Evolutionary conservation across 2,113 vertebrate species (phyloP).

Genomic region (Aspidoscelis tigris): DNA sequence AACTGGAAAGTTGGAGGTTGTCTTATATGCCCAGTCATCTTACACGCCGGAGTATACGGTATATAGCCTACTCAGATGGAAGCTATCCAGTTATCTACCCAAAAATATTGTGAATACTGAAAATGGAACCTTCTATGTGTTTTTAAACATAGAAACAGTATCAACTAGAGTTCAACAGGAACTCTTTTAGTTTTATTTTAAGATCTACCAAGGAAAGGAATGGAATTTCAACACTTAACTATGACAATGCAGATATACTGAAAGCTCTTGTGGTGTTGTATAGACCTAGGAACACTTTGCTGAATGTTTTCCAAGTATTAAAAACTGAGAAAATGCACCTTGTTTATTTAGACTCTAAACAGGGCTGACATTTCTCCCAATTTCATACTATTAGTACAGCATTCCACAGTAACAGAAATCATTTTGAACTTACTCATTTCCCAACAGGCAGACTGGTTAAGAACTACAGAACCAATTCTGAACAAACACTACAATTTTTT

Average conservation of each 20-base stretch:
- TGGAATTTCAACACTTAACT: neutral
- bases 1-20: no score
- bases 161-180: neutral
- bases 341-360: neutral
- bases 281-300: neutral
- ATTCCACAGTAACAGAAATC: neutral
- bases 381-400: neutral
- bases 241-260: neutral
- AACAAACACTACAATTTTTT: neutral
- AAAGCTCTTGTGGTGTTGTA: neutral
- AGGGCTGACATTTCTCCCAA: neutral
- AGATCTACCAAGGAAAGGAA: neutral
- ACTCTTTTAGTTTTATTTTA: neutral
- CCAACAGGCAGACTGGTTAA: neutral
- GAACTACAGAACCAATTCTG: neutral
- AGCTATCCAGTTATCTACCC: neutral
- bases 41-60: neutral
- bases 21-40: no score
- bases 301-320: neutral
- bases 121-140: neutral
- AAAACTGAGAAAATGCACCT: neutral
- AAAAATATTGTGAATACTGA: neutral
- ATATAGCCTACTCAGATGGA: neutral
- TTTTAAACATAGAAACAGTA: neutral
- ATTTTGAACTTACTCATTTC: neutral